Evolutionary conservation across 2,888 invertebrate species (phyloP).

Genomic region (Eubasilissa splendida): DNA sequence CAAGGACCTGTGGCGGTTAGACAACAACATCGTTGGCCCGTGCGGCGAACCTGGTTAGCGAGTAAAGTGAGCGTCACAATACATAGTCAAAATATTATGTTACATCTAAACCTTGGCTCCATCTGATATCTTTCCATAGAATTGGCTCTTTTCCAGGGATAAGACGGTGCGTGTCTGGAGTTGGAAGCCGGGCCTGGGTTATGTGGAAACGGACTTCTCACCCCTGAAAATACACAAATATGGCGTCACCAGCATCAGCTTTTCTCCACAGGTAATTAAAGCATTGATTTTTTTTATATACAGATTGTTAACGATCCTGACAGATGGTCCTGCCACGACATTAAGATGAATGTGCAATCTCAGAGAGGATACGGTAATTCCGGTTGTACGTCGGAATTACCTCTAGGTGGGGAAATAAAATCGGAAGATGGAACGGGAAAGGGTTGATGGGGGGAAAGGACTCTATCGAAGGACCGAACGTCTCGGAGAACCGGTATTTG

Average conservation of each 20-base stretch:
- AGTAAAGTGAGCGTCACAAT: neutral
- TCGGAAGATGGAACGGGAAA: too few relatives aligned
- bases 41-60: neutral
- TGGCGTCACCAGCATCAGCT: conserved; percentile 78
- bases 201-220: conserved; percentile 74
- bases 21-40: too few relatives aligned
- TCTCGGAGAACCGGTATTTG: too few relatives aligned
- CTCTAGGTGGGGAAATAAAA: too few relatives aligned
- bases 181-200: conserved; percentile 74
- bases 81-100: too few relatives aligned
- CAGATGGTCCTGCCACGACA: too few relatives aligned
- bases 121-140: too few relatives aligned
- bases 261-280: conserved; percentile 69
- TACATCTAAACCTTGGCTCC: too few relatives aligned
- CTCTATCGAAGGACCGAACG: too few relatives aligned
- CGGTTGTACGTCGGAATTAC: too few relatives aligned
- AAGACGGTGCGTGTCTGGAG: conserved; percentile 78
- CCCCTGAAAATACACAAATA: conserved; percentile 82
- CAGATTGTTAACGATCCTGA: neutral
- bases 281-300: neutral
- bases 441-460: too few relatives aligned
- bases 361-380: neutral
- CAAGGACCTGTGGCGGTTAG: neutral
- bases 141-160: conserved; percentile 65
- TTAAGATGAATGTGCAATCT: too few relatives aligned